Base-by-base conservation (phyloP, 2,797 vertebrate genomes). In the Cheracebus regulus region DNA sequence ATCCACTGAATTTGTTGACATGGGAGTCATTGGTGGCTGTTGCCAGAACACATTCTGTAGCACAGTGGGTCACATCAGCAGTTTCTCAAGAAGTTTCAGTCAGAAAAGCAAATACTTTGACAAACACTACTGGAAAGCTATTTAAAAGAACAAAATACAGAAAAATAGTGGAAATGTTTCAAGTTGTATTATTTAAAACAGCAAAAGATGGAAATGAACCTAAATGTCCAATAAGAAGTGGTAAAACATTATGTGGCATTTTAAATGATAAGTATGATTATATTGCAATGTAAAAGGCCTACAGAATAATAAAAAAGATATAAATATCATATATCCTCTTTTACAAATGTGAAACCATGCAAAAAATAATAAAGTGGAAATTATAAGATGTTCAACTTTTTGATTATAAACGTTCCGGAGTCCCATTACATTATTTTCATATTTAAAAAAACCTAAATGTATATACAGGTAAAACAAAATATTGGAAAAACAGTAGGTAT, bases 191-290 rank as follows among this genome's bases (percentile, higher is more conserved):
- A 72, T 28, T 80, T 95, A 90, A 96, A 95, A 76, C 0, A 48
- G 33, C 17, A 94, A 92, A 58, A 86, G 88, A 58, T 1, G 20
- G 30, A 93, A 95, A 88, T 83, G 44, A 90, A 36, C 13, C 36
- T 67, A 90, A 83, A 92, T 61, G 41, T 48, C 2, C 24, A 95
- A 64, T 79, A 48, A 87, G 24, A 89, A 1, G n/a, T 87, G 11
- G 81, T 58, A 13, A 93, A 88, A 75, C 15, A 80, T 41, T 22
- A 79, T 12, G 22, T 0, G 39, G 24, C 14, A 95, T 89, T 95
- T 84, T 48, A 90, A 89, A 79, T 58, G 39, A 76, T 94, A 96
- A 90, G 76, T 80, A 84, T 73, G 58, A 82, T 33, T 64, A 82
- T 64, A 22, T 10, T 93, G 6, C 5, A 87, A 79, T 88, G 44